phyloP scores from a whole-genome alignment of 2,797 vertebrate genomes.

The Platalea minor region DNA sequence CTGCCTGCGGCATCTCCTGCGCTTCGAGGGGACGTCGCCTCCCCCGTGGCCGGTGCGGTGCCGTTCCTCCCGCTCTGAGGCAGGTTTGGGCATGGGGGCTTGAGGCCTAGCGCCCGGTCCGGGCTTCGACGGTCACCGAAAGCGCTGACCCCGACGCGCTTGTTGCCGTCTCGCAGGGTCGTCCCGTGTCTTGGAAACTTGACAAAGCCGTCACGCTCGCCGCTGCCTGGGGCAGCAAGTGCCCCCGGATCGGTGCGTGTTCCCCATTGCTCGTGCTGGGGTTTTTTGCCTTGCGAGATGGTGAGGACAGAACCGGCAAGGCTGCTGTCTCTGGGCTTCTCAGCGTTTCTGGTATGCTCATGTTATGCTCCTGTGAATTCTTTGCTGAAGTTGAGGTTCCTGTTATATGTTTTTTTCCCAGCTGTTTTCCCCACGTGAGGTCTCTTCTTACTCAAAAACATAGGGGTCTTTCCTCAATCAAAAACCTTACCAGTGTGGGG shows the following conservation, averaged over 20 bases:
- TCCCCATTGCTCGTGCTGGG: not conserved
- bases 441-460: not conserved
- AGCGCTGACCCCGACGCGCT: fast-evolving
- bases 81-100: not conserved
- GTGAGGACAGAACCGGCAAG: not conserved
- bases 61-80: fast-evolving
- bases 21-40: fast-evolving
- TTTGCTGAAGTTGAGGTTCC: not conserved
- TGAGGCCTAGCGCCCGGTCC: not conserved
- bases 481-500: not conserved
- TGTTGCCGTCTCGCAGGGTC: too few species aligned
- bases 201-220: not conserved
- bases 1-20: not conserved
- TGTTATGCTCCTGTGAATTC: fast-evolving
- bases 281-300: not conserved
- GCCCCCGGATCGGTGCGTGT: fast-evolving
- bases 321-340: not conserved
- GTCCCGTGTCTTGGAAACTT: not conserved
- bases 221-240: not conserved
- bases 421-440: not conserved
- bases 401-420: not conserved
- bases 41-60: fast-evolving
- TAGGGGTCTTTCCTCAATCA: not conserved
- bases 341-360: fast-evolving
- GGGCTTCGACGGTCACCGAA: fast-evolving